phyloP scores from a whole-genome alignment of 2,797 vertebrate species.

The Sebastes taczanowskii region DNA sequence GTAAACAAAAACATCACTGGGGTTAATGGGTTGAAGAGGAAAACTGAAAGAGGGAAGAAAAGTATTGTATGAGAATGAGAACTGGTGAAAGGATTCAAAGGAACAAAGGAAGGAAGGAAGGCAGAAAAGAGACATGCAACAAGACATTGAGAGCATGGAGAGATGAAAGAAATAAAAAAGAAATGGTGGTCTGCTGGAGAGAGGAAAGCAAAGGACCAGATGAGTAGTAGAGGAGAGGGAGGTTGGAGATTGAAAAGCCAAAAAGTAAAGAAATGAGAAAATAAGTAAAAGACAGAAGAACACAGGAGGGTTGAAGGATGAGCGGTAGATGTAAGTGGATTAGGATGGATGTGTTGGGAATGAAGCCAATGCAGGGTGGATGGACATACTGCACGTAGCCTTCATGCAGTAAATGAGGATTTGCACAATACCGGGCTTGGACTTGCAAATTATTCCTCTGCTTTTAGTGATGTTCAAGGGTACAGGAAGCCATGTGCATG shows the following conservation, averaged over 20 bases:
- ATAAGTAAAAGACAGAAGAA: not conserved
- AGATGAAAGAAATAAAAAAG: not conserved
- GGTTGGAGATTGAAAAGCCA: not conserved
- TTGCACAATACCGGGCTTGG: conserved; percentile 6
- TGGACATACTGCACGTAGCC: not conserved
- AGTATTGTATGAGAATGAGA: not conserved
- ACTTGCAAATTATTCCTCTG: conserved; percentile 43
- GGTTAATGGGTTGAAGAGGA: not conserved
- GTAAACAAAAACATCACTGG: not conserved
- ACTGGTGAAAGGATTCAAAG: not conserved
- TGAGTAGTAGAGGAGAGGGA: not conserved
- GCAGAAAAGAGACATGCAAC: not conserved
- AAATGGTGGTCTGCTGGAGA: not conserved
- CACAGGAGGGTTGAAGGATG: not conserved
- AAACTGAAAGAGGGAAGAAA: not conserved
- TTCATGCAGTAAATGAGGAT: not conserved
- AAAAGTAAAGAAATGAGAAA: not conserved
- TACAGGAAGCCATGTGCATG: conserved; percentile 11
- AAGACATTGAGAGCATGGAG: not conserved
- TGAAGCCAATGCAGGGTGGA: not conserved
- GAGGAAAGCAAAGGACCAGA: not conserved
- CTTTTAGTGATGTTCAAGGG: conserved; percentile 51
- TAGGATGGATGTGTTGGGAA: not conserved
- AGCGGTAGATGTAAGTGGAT: not conserved
- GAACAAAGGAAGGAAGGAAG: not conserved